Evolutionary conservation across 2,797 vertebrate genomes (phyloP), one percentile per base, ranked within the genome.

Genomic region (Cuniculus paca): DNA sequence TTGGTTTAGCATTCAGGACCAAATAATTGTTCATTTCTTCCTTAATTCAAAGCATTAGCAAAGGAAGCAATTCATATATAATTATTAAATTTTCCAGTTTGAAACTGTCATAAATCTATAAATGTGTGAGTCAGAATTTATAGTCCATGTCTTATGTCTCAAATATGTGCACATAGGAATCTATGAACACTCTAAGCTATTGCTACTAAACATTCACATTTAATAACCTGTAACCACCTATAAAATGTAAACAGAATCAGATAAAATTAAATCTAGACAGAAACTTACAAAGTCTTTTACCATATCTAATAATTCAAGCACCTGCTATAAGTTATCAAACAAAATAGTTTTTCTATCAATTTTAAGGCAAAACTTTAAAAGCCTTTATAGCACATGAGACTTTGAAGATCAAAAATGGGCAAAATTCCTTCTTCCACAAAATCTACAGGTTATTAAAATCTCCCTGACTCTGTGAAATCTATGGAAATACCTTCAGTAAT

Each of bases 11-110:
- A 94, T 97, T 98, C 96, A 98, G 74, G 28, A 97, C 90, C 94
- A 97, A 98, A 98, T 97, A 98, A 97, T 90, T 98, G 97, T 98
- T 97, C 88, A 98, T 98, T 98, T 97, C 97, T 97, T 95, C 56
- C 88, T 97, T 98, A 98, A 98, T 98, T 98, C 96, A 90, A 95
- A 92, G 60, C 7, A 85, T 52, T 68, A 56, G 91, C 58, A 96
- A 97, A 96, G 96, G 95, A 97, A 97, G 19, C 65, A 68, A 92
- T 97, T 82, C 97, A 96, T 97, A 92, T 97, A 98, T 94, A 98
- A 97, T 98, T 97, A 97, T 97, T 97, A 98, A 97, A 92, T 94
- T 91, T 81, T 28, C 91, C 50, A 96, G 5, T 1, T 91, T 82
- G 65, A 72, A 36, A 65, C 90, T 26, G 36, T 75, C 26, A 79